Evolutionary conservation across 2,797 vertebrate species (phyloP).

Genomic region (Sebastes variabilis): DNA sequence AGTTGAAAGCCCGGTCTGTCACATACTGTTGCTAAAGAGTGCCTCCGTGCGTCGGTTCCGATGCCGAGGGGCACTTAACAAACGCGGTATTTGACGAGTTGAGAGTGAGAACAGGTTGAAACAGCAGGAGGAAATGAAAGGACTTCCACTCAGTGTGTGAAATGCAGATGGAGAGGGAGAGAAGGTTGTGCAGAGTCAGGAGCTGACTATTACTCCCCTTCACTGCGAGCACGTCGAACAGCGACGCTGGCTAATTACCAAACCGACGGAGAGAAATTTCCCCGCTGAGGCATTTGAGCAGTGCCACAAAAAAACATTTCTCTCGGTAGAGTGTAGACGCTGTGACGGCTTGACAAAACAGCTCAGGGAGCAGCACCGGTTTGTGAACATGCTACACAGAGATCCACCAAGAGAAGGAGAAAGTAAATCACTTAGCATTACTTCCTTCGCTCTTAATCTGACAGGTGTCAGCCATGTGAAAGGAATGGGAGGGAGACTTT

Average conservation of each 20-base stretch:
- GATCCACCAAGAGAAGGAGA: slow-evolving; percentile 4
- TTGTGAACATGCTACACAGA: slow-evolving; percentile 24
- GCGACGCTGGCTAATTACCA: slow-evolving; percentile 3
- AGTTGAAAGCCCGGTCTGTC: no score
- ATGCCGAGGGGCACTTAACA: no score
- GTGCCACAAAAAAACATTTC: slow-evolving; percentile 23
- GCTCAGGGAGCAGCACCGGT: slow-evolving; percentile 3
- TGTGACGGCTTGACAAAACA: slow-evolving; percentile 53
- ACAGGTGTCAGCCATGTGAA: slow-evolving; percentile 44
- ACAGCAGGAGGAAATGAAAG: background rate
- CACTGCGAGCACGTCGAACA: background rate
- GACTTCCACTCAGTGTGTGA: background rate
- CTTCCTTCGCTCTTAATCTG: slow-evolving; percentile 40
- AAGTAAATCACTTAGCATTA: slow-evolving; percentile 47
- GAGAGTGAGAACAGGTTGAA: no score
- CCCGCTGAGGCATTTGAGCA: slow-evolving; percentile 26
- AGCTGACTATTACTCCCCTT: background rate
- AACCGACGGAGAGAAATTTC: background rate
- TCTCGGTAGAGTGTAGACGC: slow-evolving; percentile 2
- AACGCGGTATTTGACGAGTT: no score
- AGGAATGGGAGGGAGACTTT: slow-evolving; percentile 9
- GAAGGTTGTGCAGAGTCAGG: background rate
- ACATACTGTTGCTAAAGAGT: no score
- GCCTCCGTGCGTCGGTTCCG: no score
- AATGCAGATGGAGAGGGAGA: background rate